Evolutionary conservation across 2,888 invertebrate species (phyloP), one percentile per base, ranked within the genome.

Genomic region (Melinaea menophilus): DNA sequence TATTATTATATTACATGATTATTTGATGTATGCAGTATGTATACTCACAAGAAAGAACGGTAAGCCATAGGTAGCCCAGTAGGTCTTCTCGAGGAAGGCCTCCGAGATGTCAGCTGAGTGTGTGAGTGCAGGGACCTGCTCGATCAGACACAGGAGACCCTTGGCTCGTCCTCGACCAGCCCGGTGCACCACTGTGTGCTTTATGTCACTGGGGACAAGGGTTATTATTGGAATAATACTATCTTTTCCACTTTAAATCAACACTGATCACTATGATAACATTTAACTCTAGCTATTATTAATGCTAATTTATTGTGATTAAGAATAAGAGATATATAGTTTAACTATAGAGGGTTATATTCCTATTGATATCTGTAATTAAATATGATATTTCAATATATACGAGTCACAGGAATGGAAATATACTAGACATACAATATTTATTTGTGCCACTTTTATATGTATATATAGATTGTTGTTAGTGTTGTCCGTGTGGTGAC

Each of bases 91-190:
- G 2, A 92, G 77, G 56, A 97, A 91, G 0, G 91, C 82, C 51
- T 92, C 88, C 0, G 95, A 94, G 61, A 94, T 86, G 80, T 97
- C 96, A n/a, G 90, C 91, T 3, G 91, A 92, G 67, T 92, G 92
- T 0, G 93, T 91, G n/a, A 92, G 82, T 0, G 93, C 93, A 0
- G 95, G 94, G 41, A 94, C 86, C 75, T 98, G 98, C 80, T 98
- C 98, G 2, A 95, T 87, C 51, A 97, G 92, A 92, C 94, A 95
- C 7, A 92, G 80, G 59, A 92, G 77, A 0, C 92, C 92, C 64
- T 84, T 86, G 13, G 79, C 77, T 59, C 79, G 82, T 0, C 81
- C 79, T n/a, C 73, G 75, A 72, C 78, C 79, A n/a, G 78, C 75
- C 2, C 83, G 82, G 68, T 86, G 85, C 2, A 86, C 80, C n/a